phyloP scores from a whole-genome alignment of 1,140 invertebrate species.

The Heliothis virescens region DNA sequence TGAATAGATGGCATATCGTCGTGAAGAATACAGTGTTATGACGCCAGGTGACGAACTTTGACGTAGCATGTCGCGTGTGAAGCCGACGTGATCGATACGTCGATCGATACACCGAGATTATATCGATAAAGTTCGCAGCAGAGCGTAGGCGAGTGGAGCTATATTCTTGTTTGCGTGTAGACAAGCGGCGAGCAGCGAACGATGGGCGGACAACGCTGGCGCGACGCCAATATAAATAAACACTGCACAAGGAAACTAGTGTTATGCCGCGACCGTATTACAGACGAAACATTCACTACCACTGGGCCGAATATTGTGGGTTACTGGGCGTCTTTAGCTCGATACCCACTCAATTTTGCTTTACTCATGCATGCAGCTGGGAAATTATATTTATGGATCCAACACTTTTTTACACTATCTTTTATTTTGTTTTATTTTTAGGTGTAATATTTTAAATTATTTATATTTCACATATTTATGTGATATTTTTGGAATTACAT shows the following conservation, averaged over 20 bases:
- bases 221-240: slow-evolving; percentile 82
- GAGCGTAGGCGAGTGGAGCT: slow-evolving; percentile 74
- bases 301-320: slow-evolving; percentile 84
- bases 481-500: not conserved
- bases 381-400: slow-evolving; percentile 1
- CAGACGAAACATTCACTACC: slow-evolving; percentile 85
- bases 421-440: slow-evolving; percentile 8
- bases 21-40: slow-evolving; percentile 64
- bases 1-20: slow-evolving; percentile 58
- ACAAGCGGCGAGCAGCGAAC: slow-evolving; percentile 67
- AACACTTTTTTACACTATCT: not conserved
- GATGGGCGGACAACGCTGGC: slow-evolving; percentile 82
- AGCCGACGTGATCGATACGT: slow-evolving; percentile 73
- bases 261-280: slow-evolving; percentile 85
- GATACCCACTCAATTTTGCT: slow-evolving; percentile 52
- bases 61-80: slow-evolving; percentile 67
- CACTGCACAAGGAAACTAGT: slow-evolving; percentile 85
- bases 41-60: slow-evolving; percentile 76
- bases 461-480: not conserved
- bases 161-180: slow-evolving; percentile 76
- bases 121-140: slow-evolving; percentile 66
- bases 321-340: slow-evolving; percentile 76
- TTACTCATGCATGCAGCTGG: slow-evolving; percentile 28
- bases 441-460: not conserved
- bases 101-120: slow-evolving; percentile 68